Base-by-base conservation (phyloP, 2,113 vertebrate genomes). In the Cheirogaleus medius region DNA sequence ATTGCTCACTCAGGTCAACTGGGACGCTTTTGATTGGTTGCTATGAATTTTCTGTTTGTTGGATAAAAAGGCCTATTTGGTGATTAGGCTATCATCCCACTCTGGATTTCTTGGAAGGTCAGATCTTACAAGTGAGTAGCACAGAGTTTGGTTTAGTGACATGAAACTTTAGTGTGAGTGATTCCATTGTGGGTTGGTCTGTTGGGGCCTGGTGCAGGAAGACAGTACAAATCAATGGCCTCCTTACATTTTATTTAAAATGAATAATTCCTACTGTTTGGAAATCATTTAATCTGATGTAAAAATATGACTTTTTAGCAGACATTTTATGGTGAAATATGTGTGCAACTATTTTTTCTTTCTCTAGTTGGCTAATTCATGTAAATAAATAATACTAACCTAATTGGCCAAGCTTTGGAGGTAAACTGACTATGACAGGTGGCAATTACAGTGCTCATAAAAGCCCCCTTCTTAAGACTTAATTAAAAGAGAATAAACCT, bases 321-420 rank as follows among this genome's bases (percentile, higher is more conserved):
- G 13, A 80, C 6, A 76, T 87, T 85, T 98, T 97, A 85, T 91
- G 77, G 90, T 92, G 68, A 98, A 98, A 96, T 71, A 73, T 0
- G 0, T 23, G 52, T 20, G 42, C 54, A 87, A 87, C 23, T 94
- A 90, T 37, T 94, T 97, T 15, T 34, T 77, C 92, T 94, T 54
- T 73, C 83, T 84, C n/a, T 82, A 52, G 87, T 34, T 74, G 27
- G 8, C 29, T 96, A 98, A 80, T 81, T 95, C 56, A 64, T 90
- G 42, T 94, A 96, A 96, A 97, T 96, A 98, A 97, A 97, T 0
- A 82, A 95, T 97, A 97, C 93, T 95, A 97, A 97, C 94, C 42
- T 91, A 97, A 98, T 97, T 98, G 71, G 37, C 5, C 8, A 5
- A 77, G 80, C 11, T 94, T 95, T 97, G 29, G 87, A 78, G 73